Evolutionary conservation across 2,113 vertebrate genomes (phyloP).

Genomic region (Crotophaga sulcirostris): DNA sequence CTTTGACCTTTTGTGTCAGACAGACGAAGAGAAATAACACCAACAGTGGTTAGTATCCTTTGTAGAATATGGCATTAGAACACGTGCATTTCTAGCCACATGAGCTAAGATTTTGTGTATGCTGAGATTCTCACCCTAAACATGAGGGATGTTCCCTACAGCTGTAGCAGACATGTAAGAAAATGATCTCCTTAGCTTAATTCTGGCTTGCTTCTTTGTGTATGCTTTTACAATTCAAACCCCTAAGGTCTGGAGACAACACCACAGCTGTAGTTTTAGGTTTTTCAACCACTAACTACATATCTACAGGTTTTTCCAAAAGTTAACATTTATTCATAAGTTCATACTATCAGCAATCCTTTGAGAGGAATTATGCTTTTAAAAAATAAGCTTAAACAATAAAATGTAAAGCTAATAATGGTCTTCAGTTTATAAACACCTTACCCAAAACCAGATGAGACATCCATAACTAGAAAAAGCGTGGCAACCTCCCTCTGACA

Average conservation of each 20-base stretch:
- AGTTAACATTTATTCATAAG: slow-evolving; percentile 66
- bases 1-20: background rate
- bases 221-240: background rate
- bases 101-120: background rate
- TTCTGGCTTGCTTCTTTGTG: background rate
- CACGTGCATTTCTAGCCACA: background rate
- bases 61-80: background rate
- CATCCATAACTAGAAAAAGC: background rate
- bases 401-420: slow-evolving; percentile 53
- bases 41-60: background rate
- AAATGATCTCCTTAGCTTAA: background rate
- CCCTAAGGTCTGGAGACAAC: background rate
- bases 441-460: slow-evolving; percentile 15
- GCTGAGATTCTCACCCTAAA: background rate
- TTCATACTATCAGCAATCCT: slow-evolving; percentile 48
- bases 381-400: slow-evolving; percentile 55
- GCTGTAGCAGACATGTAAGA: background rate
- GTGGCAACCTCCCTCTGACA: background rate
- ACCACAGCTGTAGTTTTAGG: background rate
- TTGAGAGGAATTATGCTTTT: slow-evolving; percentile 20
- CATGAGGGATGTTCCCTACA: background rate
- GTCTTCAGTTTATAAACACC: slow-evolving; percentile 19
- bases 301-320: slow-evolving; percentile 50
- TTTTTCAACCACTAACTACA: slow-evolving; percentile 40
- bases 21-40: background rate